A percentile compares a stretch with the other conserved stretches of the same genome.
Conservation (phyloP, 2,888 invertebrate species). For the Pandemis corylana region DNA sequence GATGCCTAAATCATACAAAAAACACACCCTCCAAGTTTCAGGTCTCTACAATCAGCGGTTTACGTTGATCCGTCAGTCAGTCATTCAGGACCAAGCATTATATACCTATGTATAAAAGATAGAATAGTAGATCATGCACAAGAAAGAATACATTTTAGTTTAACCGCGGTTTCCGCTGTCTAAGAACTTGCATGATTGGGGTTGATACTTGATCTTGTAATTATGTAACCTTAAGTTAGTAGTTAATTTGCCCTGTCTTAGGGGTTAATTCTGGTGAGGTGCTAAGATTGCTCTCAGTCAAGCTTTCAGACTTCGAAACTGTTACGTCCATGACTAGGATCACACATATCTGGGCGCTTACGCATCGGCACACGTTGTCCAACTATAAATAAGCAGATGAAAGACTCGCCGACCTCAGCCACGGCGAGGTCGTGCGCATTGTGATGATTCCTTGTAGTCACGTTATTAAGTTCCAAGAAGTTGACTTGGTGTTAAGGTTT, state of each 20-base stretch:
- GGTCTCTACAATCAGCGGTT: too few relatives aligned
- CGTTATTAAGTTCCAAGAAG: conserved; percentile 6
- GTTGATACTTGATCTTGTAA: too few relatives aligned
- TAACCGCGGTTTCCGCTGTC: too few relatives aligned
- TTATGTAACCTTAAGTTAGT: too few relatives aligned
- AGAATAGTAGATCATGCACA: too few relatives aligned
- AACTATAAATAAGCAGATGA: conserved; percentile 51
- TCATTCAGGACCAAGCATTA: too few relatives aligned
- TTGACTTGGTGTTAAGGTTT: conserved; percentile 47
- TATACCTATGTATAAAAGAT: too few relatives aligned
- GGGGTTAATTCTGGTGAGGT: not conserved
- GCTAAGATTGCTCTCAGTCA: not conserved
- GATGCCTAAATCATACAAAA: too few relatives aligned
- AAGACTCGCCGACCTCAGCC: conserved; percentile 52
- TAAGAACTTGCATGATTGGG: too few relatives aligned
- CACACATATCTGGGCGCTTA: conserved; percentile 18
- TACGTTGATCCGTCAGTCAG: too few relatives aligned
- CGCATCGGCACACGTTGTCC: conserved; percentile 22
- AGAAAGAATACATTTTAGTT: too few relatives aligned
- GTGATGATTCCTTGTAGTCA: conserved; percentile 45
- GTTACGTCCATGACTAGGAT: not conserved
- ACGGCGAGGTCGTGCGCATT: conserved; percentile 52
- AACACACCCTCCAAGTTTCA: too few relatives aligned
- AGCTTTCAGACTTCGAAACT: not conserved
- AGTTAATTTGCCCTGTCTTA: not conserved